Evolutionary conservation across 1,140 invertebrate genomes (phyloP), one percentile per base, ranked within the genome.

Genomic region (Glossosoma conforme): DNA sequence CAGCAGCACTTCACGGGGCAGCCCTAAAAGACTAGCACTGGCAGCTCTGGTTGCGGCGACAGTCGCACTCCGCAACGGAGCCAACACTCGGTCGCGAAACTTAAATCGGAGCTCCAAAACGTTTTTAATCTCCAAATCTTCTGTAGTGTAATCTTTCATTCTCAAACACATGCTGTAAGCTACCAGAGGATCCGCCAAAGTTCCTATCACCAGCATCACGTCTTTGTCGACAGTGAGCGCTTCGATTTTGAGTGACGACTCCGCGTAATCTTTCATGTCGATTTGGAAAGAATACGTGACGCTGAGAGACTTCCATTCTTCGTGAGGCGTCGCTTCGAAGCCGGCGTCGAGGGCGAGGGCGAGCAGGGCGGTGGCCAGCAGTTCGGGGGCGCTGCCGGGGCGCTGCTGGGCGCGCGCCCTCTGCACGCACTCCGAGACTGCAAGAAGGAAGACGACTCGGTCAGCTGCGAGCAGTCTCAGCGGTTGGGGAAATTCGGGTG

Each of bases 1-100:
- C n/a, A 19, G n/a, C 14, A 52, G 20, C 19, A 56, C 18, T 33
- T 56, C 54, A 10, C 21, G 30, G 3, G 54, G 54, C 14, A 56
- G 33, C 11, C 54, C 54, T 10, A 44, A 30, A 30, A 56, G 32
- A 24, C 54, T 56, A 8, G 48, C 48, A 25, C 24, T 51, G 9
- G 48, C 18, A 8, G 52, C 35, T 0, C 54, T 49, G 8, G 24
- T 24, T 19, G 14, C 33, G 8, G 43, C 6, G n/a, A 56, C 40
- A 28, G 37, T 30, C n/a, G 19, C 25, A 18, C 44, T 36, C 0
- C 48, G 43, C 6, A 44, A 15, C 28, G 54, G 54, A 6, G 37
- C 17, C 1, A 43, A n/a, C 2, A 56, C 30, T 3, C 22, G 14
- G 14, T 51, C 33, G 15, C n/a, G 36, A 8, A 51, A 14, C 21